Evolutionary conservation across 1,140 invertebrate species (phyloP).

Genomic region (Atta colombica): DNA sequence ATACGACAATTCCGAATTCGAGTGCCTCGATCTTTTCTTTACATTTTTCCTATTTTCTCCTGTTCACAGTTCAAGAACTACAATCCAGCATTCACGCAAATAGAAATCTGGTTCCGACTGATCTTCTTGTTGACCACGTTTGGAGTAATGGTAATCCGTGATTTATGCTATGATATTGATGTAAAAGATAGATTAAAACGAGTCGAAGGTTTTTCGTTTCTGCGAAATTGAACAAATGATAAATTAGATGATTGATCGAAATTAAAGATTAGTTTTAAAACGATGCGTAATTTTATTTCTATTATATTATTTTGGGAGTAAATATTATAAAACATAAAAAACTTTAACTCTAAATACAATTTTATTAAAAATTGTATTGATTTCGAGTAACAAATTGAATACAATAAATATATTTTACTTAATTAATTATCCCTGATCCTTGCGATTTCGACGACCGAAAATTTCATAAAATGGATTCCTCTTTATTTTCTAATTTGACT

Average conservation of each 20-base stretch:
- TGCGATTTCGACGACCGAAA: neutral
- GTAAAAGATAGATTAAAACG: neutral
- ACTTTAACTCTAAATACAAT: neutral
- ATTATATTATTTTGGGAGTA: neutral
- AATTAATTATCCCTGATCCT: neutral
- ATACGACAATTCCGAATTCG: neutral
- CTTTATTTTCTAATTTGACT: neutral
- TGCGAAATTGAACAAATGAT: neutral
- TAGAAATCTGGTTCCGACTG: conserved; percentile 98
- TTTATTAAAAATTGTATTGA: no score
- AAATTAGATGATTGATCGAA: neutral
- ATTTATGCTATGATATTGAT: neutral
- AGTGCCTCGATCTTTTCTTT: neutral
- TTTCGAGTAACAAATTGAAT: conserved; percentile 5
- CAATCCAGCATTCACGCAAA: conserved; percentile 97
- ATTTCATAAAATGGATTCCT: neutral
- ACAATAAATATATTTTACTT: neutral
- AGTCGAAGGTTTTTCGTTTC: neutral
- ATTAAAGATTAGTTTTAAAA: conserved; percentile 20
- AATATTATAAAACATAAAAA: neutral
- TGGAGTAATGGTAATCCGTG: conserved; percentile 92
- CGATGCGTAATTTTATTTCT: neutral
- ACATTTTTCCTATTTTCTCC: conserved; percentile 57
- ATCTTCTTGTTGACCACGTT: conserved; percentile 96
- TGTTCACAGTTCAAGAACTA: conserved; percentile 97